Base-by-base conservation (phyloP, 2,797 vertebrate genomes). In the Muscicapa striata region DNA sequence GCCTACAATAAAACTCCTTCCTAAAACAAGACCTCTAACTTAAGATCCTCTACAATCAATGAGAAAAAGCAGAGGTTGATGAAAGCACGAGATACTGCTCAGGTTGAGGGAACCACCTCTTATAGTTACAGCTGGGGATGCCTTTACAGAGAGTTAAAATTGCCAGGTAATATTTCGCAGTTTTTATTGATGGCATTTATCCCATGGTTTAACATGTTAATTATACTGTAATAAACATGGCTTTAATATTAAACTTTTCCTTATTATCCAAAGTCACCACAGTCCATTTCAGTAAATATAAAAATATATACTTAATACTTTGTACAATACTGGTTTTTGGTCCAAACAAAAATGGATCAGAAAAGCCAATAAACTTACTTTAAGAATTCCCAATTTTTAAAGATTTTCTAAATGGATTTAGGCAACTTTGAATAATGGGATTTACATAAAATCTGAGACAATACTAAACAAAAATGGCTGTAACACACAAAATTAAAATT, bases 271-370 rank as follows among this genome's bases (percentile, higher is more conserved):
- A 99, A 99, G 99, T 99, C 99, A 99, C 99, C 99, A 99, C 98
- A 98, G 98, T 99, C 99, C 99, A 99, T 99, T 99, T 99, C 98
- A 99, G 99, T 98, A 99, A 99, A 99, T 98, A 98, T 99, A 99
- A 99, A 99, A 99, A 99, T 99, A 99, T 99, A 99, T 99, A 99
- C 98, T 99, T 99, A 99, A 99, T 99, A 99, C 99, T 99, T 99
- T 99, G 98, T 99, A 99, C 99, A 99, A 99, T 99, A 99, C 99
- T 99, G 99, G 99, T 99, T 99, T 98, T 99, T 99, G 99, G 99
- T 99, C 99, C 99, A 99, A 99, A 99, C 99, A 99, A 99, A 99
- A 99, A 99, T 99, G 99, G 99, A 99, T 99, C 99, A 99, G 99
- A 99, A 99, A 99, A 99, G 99, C 99, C 99, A 99, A 99, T 99